Evolutionary conservation across 2,888 invertebrate species (phyloP).

Genomic region (Cataglyphis albicans): DNA sequence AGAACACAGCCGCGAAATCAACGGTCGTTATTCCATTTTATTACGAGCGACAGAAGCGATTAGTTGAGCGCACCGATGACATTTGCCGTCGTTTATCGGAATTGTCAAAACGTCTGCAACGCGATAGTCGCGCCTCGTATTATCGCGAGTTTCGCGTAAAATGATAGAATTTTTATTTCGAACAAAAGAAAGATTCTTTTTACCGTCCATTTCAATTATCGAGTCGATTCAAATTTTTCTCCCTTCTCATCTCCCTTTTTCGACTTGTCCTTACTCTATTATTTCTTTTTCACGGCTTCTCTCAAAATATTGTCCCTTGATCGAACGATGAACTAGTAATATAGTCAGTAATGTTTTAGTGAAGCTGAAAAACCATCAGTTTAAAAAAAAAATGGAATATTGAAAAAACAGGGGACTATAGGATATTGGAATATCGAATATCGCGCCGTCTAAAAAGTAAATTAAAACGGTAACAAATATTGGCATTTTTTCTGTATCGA

Average conservation of each 20-base stretch:
- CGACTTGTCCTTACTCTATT: constrained; percentile 10
- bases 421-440: constrained; percentile 53
- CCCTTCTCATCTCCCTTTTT: background rate
- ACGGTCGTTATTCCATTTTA: constrained; percentile 52
- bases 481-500: constrained; percentile 33
- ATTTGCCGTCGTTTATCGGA: constrained; percentile 34
- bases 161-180: background rate
- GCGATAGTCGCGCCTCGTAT: constrained; percentile 1
- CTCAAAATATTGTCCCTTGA: constrained; percentile 29
- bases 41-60: constrained; percentile 40
- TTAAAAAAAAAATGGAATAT: constrained; percentile 45
- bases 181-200: background rate
- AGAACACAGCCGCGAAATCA: constrained; percentile 59
- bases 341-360: constrained; percentile 37
- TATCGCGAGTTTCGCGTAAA: background rate
- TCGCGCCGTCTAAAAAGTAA: constrained; percentile 43
- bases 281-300: constrained; percentile 21
- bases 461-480: constrained; percentile 52
- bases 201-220: background rate
- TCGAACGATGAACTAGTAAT: constrained; percentile 38
- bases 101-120: constrained; percentile 42
- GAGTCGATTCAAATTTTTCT: constrained; percentile 23
- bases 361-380: constrained; percentile 37
- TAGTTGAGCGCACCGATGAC: constrained; percentile 40
- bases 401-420: constrained; percentile 32